Evolutionary conservation across 2,113 vertebrate genomes (phyloP), one percentile per base, ranked within the genome.

Genomic region (Rhinolophus sinicus): DNA sequence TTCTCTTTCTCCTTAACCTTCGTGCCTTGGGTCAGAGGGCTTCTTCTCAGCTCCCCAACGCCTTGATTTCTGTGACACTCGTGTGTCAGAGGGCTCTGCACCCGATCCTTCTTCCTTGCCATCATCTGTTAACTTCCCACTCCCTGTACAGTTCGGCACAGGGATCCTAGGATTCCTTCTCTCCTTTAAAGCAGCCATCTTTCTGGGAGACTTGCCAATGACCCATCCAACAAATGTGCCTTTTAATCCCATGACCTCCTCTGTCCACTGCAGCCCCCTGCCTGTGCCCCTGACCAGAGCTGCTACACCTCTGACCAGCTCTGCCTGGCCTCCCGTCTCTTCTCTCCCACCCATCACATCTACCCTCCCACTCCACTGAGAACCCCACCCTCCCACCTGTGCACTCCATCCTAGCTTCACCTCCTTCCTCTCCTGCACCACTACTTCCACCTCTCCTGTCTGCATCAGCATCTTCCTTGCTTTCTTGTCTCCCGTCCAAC

Each of bases 51-150:
- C 11, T 47, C 22, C 11, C 33, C 33, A 72, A 14, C 54, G 69
- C 56, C 91, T 94, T 93, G 65, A 62, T 85, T 90, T 93, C 47
- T 88, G 26, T 65, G 65, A 90, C 30, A 78, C 26, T 93, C 44
- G 0, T 14, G 30, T 50, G 8, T 77, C 40, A 78, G 72, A 94
- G 73, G 58, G 56, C 8, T 83, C 83, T 90, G 76, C 9, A 95
- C 35, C 16, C 40, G 26, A 33, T 30, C 13, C 26, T 15, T 64
- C 8, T 38, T 91, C 38, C 64, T 96, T 67, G 54, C 21, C 56
- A 77, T 91, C 47, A 76, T 54, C 62, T 85, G 24, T 40, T 92
- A 70, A 69, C 54, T 92, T 77, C 19, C 58, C n/a, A 82, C 69
- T 92, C 38, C 40, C 11, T 33, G 22, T 47, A 40, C 21, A 73